These are phyloP conservation scores for Zygaena filipendulae DNA, from an alignment of 2,888 invertebrate species.

Conservation along the genomic window DNA sequence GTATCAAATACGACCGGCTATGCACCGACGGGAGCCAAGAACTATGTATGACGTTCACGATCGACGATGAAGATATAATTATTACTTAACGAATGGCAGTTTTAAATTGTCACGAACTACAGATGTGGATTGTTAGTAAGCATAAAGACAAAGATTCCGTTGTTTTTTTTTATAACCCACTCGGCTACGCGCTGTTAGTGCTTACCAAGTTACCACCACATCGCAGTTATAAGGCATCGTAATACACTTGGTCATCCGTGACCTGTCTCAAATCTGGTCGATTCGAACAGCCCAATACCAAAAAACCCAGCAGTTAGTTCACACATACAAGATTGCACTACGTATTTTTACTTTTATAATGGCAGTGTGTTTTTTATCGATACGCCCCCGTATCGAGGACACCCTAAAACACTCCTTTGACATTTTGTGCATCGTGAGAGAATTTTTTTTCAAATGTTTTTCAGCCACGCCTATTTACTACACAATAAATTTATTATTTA, in stretches of 20 bases:
- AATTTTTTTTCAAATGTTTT: too few relatives aligned
- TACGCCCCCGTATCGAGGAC: constrained; percentile 32
- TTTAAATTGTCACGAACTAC: constrained; percentile 48
- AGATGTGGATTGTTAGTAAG: too few relatives aligned
- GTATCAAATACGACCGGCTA: constrained; percentile 62
- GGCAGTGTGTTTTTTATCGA: constrained; percentile 60
- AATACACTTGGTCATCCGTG: too few relatives aligned
- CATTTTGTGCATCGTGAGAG: constrained; percentile 54
- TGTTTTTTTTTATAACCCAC: too few relatives aligned
- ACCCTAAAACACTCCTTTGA: constrained; percentile 53
- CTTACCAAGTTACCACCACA: constrained; percentile 25
- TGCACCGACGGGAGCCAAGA: constrained; percentile 56
- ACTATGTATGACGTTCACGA: too few relatives aligned
- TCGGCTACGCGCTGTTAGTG: too few relatives aligned
- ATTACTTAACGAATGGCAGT: constrained; percentile 67
- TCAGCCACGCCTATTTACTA: constrained; percentile 47
- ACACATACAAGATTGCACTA: constrained; percentile 40
- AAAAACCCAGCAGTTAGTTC: constrained; percentile 27
- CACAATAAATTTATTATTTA: constrained; percentile 39
- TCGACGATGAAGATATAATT: too few relatives aligned
- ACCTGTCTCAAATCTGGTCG: too few relatives aligned
- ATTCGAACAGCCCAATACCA: too few relatives aligned
- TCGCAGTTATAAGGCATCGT: constrained; percentile 52
- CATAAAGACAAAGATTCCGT: too few relatives aligned
- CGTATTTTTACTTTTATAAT: constrained; percentile 46